A percentile compares a stretch with the other conserved stretches of the same genome.
These are phyloP conservation scores for Ornithorhynchus anatinus DNA, from an alignment of 2,113 vertebrate species.

Conservation along the genomic window DNA sequence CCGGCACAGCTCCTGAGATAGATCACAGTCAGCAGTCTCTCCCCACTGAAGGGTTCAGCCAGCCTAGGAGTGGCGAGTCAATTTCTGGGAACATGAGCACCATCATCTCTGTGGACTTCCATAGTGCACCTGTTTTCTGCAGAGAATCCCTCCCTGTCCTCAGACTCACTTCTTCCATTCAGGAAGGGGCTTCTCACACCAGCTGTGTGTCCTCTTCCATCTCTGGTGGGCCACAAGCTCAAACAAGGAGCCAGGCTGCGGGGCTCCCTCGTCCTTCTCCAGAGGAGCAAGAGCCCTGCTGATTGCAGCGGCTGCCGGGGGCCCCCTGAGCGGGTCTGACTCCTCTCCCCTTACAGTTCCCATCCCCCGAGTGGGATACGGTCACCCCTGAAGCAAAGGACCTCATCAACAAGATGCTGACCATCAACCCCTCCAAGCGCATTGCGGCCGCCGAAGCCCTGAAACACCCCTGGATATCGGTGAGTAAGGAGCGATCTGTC, in stretches of 20 bases:
- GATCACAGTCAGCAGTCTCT: no score
- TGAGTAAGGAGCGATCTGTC: constrained; percentile 57
- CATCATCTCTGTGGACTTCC: no score
- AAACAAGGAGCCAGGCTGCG: neutral
- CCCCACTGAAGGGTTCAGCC: no score
- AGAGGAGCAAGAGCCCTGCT: constrained; percentile 59
- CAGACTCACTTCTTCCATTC: no score
- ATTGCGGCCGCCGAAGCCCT: constrained; percentile 91
- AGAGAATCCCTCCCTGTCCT: no score
- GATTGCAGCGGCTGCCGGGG: constrained; percentile 56
- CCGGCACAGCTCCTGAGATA: no score
- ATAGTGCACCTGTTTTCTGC: no score
- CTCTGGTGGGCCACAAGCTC: neutral
- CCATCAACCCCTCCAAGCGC: constrained; percentile 92
- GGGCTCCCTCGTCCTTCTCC: constrained; percentile 57
- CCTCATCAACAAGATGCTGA: constrained; percentile 97
- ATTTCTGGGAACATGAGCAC: no score
- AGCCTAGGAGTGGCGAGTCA: no score
- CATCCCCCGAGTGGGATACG: constrained; percentile 95
- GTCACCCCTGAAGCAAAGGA: constrained; percentile 96
- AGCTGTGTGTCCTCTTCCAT: no score
- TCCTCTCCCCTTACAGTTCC: constrained; percentile 81
- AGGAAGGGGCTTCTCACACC: no score
- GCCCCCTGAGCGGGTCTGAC: constrained; percentile 49
- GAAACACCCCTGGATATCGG: constrained; percentile 97